These are phyloP conservation scores for Ophion ellenae DNA, from an alignment of 2,888 invertebrate genomes.

Conservation along the genomic window DNA sequence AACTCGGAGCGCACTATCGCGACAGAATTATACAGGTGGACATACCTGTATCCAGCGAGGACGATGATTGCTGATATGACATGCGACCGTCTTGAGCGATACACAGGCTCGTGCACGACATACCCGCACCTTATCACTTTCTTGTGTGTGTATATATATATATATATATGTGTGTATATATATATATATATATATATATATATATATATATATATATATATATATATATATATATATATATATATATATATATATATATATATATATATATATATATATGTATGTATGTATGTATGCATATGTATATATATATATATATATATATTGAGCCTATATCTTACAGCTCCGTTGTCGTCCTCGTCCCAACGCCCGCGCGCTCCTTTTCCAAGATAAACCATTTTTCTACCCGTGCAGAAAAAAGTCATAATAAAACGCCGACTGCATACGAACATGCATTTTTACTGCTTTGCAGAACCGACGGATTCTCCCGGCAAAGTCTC, in stretches of 20 bases:
- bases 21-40: conserved; percentile 78
- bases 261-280: too few relatives aligned
- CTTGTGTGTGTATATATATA: background rate
- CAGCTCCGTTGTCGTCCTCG: conserved; percentile 46
- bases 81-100: conserved; percentile 82
- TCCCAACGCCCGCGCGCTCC: conserved; percentile 10
- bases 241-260: too few relatives aligned
- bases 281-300: background rate
- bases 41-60: conserved; percentile 80
- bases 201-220: background rate
- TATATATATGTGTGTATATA: too few relatives aligned
- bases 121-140: conserved; percentile 66
- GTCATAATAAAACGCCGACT: background rate
- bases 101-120: conserved; percentile 79
- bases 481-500: too few relatives aligned
- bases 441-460: too few relatives aligned
- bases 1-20: conserved; percentile 75
- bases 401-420: conserved; percentile 20
- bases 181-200: background rate
- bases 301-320: background rate
- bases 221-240: background rate
- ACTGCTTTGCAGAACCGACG: too few relatives aligned
- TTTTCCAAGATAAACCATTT: conserved; percentile 47
- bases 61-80: conserved; percentile 84
- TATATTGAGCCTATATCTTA: conserved; percentile 2